Conservation (phyloP, 2,888 invertebrate species). For the Julus scandinavius region DNA sequence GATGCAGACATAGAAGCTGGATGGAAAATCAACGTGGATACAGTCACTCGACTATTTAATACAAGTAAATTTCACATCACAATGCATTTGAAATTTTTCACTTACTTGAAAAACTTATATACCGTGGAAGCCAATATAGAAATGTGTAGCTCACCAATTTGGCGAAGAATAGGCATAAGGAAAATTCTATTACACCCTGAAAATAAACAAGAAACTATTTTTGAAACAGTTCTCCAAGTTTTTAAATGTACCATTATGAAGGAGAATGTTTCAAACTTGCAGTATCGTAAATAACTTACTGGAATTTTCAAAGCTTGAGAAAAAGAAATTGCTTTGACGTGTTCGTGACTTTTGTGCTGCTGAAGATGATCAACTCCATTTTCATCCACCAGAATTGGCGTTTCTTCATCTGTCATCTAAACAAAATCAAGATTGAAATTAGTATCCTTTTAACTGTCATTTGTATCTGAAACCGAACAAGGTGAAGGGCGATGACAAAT, state of each 20-base stretch:
- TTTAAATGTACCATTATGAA: too few relatives aligned
- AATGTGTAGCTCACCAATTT: constrained; percentile 98
- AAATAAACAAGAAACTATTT: neutral
- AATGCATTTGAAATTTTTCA: constrained; percentile 50
- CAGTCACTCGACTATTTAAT: neutral
- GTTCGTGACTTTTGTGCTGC: constrained; percentile 53
- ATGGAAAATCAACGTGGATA: constrained; percentile 13
- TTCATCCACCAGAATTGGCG: constrained; percentile 61
- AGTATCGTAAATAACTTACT: constrained; percentile 63
- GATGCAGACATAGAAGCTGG: constrained; percentile 57
- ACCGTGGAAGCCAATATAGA: constrained; percentile 94
- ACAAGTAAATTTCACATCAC: neutral
- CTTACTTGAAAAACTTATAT: constrained; percentile 87
- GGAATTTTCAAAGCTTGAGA: constrained; percentile 84
- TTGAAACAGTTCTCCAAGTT: neutral
- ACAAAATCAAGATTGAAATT: neutral
- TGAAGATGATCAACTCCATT: constrained; percentile 55
- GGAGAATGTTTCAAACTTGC: too few relatives aligned
- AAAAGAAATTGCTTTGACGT: constrained; percentile 77
- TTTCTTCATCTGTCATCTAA: constrained; percentile 61
- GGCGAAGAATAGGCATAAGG: constrained; percentile 92
- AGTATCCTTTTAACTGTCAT: neutral
- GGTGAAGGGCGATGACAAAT: neutral
- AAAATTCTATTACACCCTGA: constrained; percentile 90
- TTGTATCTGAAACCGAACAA: neutral